Evolutionary conservation across 2,113 vertebrate species (phyloP), one percentile per base, ranked within the genome.

Genomic region (Rhipidura dahli): DNA sequence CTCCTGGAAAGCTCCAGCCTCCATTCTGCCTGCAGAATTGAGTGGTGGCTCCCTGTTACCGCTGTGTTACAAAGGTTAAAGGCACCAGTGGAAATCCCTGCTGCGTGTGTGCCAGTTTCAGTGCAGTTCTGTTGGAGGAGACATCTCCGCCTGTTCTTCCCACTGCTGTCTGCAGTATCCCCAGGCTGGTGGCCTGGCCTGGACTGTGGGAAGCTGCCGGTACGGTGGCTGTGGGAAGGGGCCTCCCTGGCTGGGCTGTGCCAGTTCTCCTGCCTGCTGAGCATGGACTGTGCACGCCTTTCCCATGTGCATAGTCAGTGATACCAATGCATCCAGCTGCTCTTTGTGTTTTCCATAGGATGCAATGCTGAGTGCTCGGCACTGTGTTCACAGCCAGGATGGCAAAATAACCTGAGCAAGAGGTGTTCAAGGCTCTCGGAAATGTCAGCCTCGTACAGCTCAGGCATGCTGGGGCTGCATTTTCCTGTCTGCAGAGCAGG

Each of bases 281-380:
- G 47, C 53, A 14, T 0, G 1, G 54, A 59, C 66, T 53, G 13
- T 31, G 65, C 1, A 0, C 1, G 0, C 26, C 63, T 35, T 47
- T 56, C 30, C 35, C 8, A 1, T 1, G 3, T 0, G 26, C 12
- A 10, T 1, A 31, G 53, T 9, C 53, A 11, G n/a, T 1, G 87
- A n/a, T 53, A 35, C 54, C n/a, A 49, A 28, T 5, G 54, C 40
- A 49, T 47, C 30, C 35, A 40, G 35, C 30, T 40, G 15, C 42
- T 49, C 16, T 11, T 21, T 33, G 59, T 23, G 9, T 33, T 92
- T 86, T 59, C 81, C 30, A 5, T 6, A 37, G 77, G 64, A 35
- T 19, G n/a, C 56, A 23, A 23, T 0, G 0, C 42, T 1, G 7
- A 75, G 56, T 26, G 51, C 40, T 69, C 1, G 0, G 51, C 71